Evolutionary conservation across 2,113 vertebrate species (phyloP).

Genomic region (Mustela lutreola): DNA sequence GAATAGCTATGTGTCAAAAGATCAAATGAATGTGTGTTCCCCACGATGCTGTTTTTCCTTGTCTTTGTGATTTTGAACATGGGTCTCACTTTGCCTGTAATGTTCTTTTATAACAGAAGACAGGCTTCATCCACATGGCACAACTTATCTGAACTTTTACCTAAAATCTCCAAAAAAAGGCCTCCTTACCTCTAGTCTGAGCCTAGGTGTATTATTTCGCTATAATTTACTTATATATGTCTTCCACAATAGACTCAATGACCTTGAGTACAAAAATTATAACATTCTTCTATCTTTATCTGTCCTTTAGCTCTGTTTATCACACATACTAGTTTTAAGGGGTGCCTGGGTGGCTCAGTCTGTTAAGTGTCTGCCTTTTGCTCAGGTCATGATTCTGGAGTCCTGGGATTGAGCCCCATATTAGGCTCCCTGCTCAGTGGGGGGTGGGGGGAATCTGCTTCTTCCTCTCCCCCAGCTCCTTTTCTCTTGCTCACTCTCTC

Average conservation of each 20-base stretch:
- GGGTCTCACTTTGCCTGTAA: not conserved
- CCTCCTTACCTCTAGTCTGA: not conserved
- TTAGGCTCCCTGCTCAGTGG: no score
- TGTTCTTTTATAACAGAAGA: slow-evolving; percentile 55
- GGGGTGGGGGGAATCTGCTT: no score
- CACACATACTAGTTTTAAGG: not conserved
- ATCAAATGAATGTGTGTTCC: not conserved
- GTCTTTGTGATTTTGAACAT: slow-evolving; percentile 46
- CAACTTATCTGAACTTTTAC: not conserved
- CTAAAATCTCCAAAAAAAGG: not conserved
- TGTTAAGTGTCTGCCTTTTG: no score
- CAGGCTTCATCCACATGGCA: not conserved
- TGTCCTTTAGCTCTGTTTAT: slow-evolving; percentile 30
- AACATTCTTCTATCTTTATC: not conserved
- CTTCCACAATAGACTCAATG: not conserved
- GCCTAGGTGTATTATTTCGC: not conserved
- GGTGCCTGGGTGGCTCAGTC: no score
- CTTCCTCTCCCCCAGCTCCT: no score
- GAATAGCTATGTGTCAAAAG: slow-evolving; percentile 47
- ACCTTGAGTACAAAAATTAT: slow-evolving; percentile 18
- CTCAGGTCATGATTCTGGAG: no score
- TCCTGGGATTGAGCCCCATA: no score
- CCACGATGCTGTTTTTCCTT: not conserved
- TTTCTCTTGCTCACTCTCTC: no score
- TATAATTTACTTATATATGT: not conserved